phyloP scores from a whole-genome alignment of 2,888 invertebrate species.

The Ennomos quercinarius region DNA sequence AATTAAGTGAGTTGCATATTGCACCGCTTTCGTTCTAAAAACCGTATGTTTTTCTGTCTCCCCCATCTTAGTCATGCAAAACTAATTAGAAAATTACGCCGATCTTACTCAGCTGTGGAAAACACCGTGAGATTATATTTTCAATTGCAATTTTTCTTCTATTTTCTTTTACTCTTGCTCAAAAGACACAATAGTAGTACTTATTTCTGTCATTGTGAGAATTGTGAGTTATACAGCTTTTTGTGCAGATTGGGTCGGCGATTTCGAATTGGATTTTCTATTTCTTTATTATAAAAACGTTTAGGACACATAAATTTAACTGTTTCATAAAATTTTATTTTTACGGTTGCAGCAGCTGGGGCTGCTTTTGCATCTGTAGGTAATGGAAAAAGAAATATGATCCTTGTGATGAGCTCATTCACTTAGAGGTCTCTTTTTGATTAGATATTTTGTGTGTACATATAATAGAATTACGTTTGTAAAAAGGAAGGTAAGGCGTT shows the following conservation, averaged over 20 bases:
- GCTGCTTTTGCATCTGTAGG: no score
- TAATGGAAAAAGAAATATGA: constrained; percentile 3
- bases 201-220: constrained; percentile 20
- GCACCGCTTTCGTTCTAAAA: constrained; percentile 72
- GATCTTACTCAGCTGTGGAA: constrained; percentile 38
- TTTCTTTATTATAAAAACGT: constrained; percentile 4
- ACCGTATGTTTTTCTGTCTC: constrained; percentile 56
- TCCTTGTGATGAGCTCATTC: constrained; percentile 2
- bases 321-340: constrained; percentile 7
- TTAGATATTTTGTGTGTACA: no score
- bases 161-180: constrained; percentile 15
- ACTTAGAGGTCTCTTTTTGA: not conserved
- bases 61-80: constrained; percentile 70
- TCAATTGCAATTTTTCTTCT: constrained; percentile 44
- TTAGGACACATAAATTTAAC: not conserved
- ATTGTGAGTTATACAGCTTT: constrained; percentile 19
- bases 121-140: constrained; percentile 52
- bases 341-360: constrained; percentile 12
- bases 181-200: constrained; percentile 21
- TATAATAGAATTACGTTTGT: no score
- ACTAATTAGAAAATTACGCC: constrained; percentile 59
- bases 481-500: no score
- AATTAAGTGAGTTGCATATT: constrained; percentile 36
- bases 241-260: not conserved
- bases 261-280: constrained; percentile 20